Percentiles rank a stretch among this genome's conserved stretches.
phyloP scores from a whole-genome alignment of 2,113 vertebrate species.

The Mastomys natalensis region DNA sequence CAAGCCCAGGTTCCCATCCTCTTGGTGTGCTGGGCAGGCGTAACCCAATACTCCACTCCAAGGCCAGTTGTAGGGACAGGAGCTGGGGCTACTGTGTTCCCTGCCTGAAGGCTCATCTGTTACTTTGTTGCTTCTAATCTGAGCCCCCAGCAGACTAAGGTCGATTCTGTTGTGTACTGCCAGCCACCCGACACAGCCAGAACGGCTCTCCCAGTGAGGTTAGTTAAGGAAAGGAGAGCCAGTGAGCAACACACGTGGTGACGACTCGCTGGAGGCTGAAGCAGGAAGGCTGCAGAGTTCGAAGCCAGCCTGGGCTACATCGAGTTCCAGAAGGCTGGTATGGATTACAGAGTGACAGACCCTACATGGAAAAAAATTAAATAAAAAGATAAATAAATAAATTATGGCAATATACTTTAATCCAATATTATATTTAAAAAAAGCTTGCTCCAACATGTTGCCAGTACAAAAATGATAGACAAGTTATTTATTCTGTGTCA shows the following conservation, averaged over 20 bases:
- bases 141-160: background rate
- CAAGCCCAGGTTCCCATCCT: background rate
- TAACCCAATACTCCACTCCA: background rate
- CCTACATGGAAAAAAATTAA: background rate
- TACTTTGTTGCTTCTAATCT: background rate
- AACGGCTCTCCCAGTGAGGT: background rate
- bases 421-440: background rate
- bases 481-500: background rate
- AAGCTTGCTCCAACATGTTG: too few relatives aligned
- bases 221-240: background rate
- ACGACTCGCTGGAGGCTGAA: background rate
- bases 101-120: background rate
- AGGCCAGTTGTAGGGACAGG: background rate
- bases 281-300: background rate
- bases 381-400: background rate
- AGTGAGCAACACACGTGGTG: too few relatives aligned
- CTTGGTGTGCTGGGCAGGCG: background rate
- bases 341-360: background rate
- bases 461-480: background rate
- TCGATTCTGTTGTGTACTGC: background rate
- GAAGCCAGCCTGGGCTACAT: background rate
- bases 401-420: background rate
- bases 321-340: background rate
- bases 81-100: rapidly evolving
- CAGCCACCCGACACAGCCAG: too few relatives aligned